Base-by-base conservation (phyloP, 2,888 invertebrate genomes). In the Hedya salicella region DNA sequence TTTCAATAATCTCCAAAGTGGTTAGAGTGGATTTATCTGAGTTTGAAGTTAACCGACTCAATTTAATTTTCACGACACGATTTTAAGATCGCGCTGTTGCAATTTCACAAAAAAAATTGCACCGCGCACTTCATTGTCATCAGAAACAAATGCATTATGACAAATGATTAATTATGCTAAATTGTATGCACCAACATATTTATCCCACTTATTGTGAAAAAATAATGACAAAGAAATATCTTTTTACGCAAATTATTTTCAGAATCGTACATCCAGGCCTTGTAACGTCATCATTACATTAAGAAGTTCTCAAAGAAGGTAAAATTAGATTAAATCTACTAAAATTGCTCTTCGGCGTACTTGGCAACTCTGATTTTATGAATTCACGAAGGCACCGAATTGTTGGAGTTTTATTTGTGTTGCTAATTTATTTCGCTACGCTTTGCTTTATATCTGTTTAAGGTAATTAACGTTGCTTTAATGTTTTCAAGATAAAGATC, bases 321-420 rank as follows among this genome's bases (percentile, higher is more conserved):
- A 21, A 57, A 49, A 57, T 64, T 57, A 21, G 49, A 57, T 64
- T 64, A 57, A 50, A 64, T 64, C 49, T 49, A 42, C 49, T 50
- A 36, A 64, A 50, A 57, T 57, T 57, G 57, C 32, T 62, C 52
- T 52, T 32, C 32, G 46, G 19, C 46, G 46, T 46, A 36, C 46
- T 46, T 16, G 30, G 17, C 40, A 63, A 32, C 42, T 56, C 42
- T 21, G 53, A 62, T 54, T 62, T 62, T 17, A 39, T 64, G 39
- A 63, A 49, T 14, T 54, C 39, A 39, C 25, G 25, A 48, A 40
- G 40, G 48, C 39, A n/a, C 21, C n/a, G 48, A 63, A 63, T 56
- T 50, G 57, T 57, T 53, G 19, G 19, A 57, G 50, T 50, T 50
- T 50, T 64, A 57, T 64, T 64, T 64, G 56, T 63, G 62, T 64